A percentile compares a stretch with the other conserved stretches of the same genome.
These are phyloP conservation scores for Pluvialis apricaria DNA, from an alignment of 2,113 vertebrate species.

Conservation along the genomic window DNA sequence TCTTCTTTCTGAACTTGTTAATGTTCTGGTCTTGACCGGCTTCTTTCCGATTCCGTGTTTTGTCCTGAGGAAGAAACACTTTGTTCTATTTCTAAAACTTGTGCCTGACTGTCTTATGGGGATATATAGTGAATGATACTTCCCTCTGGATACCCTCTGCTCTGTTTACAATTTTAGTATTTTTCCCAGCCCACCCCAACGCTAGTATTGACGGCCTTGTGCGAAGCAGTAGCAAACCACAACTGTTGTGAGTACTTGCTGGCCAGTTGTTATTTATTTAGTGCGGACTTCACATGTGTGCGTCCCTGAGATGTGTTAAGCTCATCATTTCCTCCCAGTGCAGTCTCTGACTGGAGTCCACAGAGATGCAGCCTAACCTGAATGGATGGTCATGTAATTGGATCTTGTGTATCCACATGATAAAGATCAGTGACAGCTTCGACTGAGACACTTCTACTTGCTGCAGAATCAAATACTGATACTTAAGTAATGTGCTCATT, in stretches of 20 bases:
- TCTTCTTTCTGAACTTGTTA: background rate
- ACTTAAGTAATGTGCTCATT: background rate
- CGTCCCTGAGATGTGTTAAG: background rate
- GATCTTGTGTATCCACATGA: background rate
- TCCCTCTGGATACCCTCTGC: background rate
- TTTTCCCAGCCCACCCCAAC: background rate
- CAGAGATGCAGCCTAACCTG: background rate
- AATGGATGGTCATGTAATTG: background rate
- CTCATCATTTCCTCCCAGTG: background rate
- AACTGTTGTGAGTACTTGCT: background rate
- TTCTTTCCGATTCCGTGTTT: background rate
- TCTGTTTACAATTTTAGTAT: background rate
- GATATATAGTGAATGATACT: background rate
- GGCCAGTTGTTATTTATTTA: background rate
- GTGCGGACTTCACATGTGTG: background rate
- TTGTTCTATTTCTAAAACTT: background rate
- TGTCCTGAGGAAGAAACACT: background rate
- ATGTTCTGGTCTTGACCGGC: background rate
- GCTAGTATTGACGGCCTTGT: rapidly evolving
- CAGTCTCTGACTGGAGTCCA: background rate
- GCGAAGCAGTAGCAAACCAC: background rate
- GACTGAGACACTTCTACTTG: background rate
- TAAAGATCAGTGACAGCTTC: background rate
- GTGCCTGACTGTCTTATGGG: background rate
- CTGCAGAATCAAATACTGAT: background rate